Conservation (phyloP, 2,113 vertebrate species). For the Atractosteus spatula region DNA sequence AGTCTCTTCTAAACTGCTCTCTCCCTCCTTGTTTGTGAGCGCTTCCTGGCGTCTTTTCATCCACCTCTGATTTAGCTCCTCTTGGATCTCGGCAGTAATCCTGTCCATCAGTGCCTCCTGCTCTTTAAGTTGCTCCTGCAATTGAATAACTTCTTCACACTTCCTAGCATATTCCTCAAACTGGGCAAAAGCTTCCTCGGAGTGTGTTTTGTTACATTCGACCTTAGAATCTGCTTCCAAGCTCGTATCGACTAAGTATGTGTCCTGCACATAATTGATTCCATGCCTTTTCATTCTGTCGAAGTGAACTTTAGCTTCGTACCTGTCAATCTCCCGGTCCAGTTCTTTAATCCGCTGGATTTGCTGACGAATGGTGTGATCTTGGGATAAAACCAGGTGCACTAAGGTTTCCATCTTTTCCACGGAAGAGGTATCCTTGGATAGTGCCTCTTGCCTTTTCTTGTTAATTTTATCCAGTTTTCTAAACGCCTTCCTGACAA, state of each 20-base stretch:
- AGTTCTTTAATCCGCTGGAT: slow-evolving; percentile 82
- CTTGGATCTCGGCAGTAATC: slow-evolving; percentile 76
- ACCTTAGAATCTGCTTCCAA: slow-evolving; percentile 26
- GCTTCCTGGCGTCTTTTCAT: slow-evolving; percentile 80
- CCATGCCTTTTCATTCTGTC: slow-evolving; percentile 83
- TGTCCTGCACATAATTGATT: slow-evolving; percentile 90
- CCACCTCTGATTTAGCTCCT: slow-evolving; percentile 88
- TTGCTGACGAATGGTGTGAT: slow-evolving; percentile 91
- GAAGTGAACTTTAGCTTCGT: slow-evolving; percentile 79
- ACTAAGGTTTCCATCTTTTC: slow-evolving; percentile 89
- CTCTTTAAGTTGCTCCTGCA: slow-evolving; percentile 77
- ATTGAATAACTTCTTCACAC: slow-evolving; percentile 69
- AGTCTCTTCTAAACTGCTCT: slow-evolving; percentile 34
- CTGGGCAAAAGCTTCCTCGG: slow-evolving; percentile 42
- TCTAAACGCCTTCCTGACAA: slow-evolving; percentile 89
- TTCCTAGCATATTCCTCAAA: slow-evolving; percentile 63
- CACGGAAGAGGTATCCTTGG: slow-evolving; percentile 60
- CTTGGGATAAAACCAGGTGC: slow-evolving; percentile 89
- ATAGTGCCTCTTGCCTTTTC: slow-evolving; percentile 58
- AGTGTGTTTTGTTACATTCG: slow-evolving; percentile 14
- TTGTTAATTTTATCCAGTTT: slow-evolving; percentile 90
- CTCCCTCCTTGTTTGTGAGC: slow-evolving; percentile 49
- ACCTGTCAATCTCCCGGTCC: slow-evolving; percentile 83
- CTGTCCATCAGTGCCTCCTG: slow-evolving; percentile 77
- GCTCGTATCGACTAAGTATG: slow-evolving; percentile 72